Conservation (phyloP, 64 coral and sea anemone species). For the Montipora capricornis region DNA sequence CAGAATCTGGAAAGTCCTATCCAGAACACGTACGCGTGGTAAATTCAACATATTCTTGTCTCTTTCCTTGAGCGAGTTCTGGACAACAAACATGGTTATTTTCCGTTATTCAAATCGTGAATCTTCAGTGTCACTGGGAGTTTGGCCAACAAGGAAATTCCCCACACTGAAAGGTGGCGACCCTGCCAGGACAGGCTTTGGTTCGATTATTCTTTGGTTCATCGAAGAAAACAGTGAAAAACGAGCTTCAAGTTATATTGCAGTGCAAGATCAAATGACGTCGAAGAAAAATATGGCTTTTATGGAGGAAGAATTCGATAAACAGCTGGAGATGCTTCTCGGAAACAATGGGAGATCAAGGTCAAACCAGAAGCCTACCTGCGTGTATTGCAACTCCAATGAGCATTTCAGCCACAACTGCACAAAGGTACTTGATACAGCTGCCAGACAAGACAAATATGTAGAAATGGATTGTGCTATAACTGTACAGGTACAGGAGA, state of each 20-base stretch:
- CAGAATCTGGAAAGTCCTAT: no score
- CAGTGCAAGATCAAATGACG: no score
- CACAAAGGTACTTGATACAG: slow-evolving; percentile 57
- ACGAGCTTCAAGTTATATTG: not conserved
- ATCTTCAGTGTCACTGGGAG: no score
- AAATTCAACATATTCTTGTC: no score
- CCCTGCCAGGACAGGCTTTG: not conserved
- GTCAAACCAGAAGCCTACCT: not conserved
- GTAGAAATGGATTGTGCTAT: slow-evolving; percentile 26
- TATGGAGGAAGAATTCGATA: not conserved
- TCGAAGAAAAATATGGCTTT: not conserved
- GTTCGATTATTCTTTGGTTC: no score
- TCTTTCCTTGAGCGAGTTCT: no score
- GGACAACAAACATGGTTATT: no score
- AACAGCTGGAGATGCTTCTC: not conserved
- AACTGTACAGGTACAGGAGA: not conserved
- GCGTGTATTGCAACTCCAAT: slow-evolving; percentile 70
- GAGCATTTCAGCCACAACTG: slow-evolving; percentile 55
- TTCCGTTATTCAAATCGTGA: no score
- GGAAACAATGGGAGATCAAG: not conserved
- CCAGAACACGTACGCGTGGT: no score
- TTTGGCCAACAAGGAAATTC: not conserved
- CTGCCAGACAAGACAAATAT: not conserved
- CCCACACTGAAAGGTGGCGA: not conserved
- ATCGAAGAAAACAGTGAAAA: not conserved